Evolutionary conservation across 2,888 invertebrate genomes (phyloP).

Genomic region (Helicoverpa assulta): DNA sequence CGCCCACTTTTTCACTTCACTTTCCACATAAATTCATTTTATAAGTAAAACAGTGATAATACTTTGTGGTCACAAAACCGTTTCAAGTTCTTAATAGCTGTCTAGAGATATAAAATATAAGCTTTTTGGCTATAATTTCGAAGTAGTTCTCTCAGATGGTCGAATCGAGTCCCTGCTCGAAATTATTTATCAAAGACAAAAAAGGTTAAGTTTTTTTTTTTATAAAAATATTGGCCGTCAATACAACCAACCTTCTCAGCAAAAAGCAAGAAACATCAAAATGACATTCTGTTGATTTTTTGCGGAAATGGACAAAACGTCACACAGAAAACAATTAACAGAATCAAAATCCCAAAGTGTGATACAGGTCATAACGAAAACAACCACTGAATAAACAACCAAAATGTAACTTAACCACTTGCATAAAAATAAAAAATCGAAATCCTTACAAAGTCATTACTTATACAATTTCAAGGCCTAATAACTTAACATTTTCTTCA

Average conservation of each 20-base stretch:
- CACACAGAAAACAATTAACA: conserved; percentile 13
- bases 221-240: neutral
- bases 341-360: conserved; percentile 11
- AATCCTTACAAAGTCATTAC: neutral
- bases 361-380: neutral
- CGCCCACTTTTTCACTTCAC: too few relatives aligned
- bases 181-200: too few relatives aligned
- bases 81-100: too few relatives aligned
- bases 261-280: conserved; percentile 1
- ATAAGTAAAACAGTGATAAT: too few relatives aligned
- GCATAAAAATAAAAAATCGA: neutral
- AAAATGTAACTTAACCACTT: conserved; percentile 25
- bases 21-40: too few relatives aligned
- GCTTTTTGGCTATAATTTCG: too few relatives aligned
- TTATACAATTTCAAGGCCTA: neutral
- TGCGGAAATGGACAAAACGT: conserved; percentile 19
- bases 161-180: too few relatives aligned
- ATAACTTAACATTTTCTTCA: neutral
- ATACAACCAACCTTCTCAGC: neutral
- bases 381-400: neutral
- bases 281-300: neutral
- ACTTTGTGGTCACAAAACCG: too few relatives aligned
- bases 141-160: too few relatives aligned
- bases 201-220: neutral
- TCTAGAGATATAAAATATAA: too few relatives aligned